These are phyloP conservation scores for Drosophila pandora DNA, from an alignment of 1,140 invertebrate species.

Conservation along the genomic window DNA sequence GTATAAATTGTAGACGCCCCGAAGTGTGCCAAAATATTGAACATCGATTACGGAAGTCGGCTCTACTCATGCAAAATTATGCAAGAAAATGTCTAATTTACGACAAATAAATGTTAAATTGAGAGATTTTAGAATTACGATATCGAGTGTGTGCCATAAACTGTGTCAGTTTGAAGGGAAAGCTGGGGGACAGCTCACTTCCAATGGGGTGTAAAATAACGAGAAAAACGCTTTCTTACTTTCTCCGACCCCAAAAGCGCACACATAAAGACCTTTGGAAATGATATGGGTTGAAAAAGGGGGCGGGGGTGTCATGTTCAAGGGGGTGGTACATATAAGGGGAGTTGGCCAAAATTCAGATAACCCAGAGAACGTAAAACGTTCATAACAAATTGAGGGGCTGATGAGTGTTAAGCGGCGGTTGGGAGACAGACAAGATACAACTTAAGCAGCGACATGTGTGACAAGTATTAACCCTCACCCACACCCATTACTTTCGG, in stretches of 20 bases:
- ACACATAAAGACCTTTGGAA: constrained; percentile 47
- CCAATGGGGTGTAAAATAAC: constrained; percentile 80
- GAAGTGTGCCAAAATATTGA: constrained; percentile 17
- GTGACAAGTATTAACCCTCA: constrained; percentile 68
- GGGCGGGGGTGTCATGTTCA: constrained; percentile 8
- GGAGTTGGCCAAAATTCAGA: constrained; percentile 34
- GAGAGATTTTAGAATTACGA: constrained; percentile 78
- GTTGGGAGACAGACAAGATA: constrained; percentile 45
- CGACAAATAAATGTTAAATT: constrained; percentile 82
- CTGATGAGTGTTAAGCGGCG: constrained; percentile 76
- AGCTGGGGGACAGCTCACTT: constrained; percentile 10
- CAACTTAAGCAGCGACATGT: constrained; percentile 66
- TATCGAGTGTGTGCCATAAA: constrained; percentile 57
- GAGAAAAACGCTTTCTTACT: constrained; percentile 55
- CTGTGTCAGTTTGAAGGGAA: constrained; percentile 48
- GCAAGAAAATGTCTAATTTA: constrained; percentile 72
- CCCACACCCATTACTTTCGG: constrained; percentile 10
- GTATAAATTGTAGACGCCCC: constrained; percentile 4
- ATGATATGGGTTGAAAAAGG: constrained; percentile 62
- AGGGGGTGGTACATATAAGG: constrained; percentile 6
- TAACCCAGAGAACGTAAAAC: constrained; percentile 48
- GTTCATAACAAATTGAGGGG: constrained; percentile 77
- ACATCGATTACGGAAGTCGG: constrained; percentile 17
- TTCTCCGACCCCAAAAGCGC: constrained; percentile 30
- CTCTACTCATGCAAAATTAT: constrained; percentile 44